A percentile compares a stretch with the other conserved stretches of the same genome.
Evolutionary conservation across 2,888 invertebrate species (phyloP).

Genomic region (Lasiommata megera): DNA sequence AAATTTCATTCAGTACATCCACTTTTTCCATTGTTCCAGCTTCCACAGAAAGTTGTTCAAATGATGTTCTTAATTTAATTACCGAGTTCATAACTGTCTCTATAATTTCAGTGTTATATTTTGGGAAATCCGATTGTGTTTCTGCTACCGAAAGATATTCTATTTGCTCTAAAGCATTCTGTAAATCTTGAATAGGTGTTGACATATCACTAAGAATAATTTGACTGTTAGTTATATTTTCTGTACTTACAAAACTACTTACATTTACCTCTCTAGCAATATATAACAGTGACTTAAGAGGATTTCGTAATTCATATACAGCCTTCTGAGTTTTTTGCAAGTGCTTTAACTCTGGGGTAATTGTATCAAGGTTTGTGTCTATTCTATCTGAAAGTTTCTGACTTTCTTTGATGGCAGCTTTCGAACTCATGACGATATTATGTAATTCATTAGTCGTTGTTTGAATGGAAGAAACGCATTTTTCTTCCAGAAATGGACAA

Average conservation of each 20-base stretch:
- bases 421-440: slow-evolving; percentile 72
- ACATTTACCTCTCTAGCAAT: slow-evolving; percentile 59
- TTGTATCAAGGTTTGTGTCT: slow-evolving; percentile 55
- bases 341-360: slow-evolving; percentile 57
- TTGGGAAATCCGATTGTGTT: slow-evolving; percentile 55
- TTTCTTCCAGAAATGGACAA: slow-evolving; percentile 67
- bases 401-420: slow-evolving; percentile 73
- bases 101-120: slow-evolving; percentile 82
- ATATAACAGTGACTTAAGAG: slow-evolving; percentile 57
- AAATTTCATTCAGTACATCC: slow-evolving; percentile 50
- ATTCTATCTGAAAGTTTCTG: slow-evolving; percentile 53
- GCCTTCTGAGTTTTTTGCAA: slow-evolving; percentile 68
- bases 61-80: slow-evolving; percentile 82
- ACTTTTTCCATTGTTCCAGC: slow-evolving; percentile 48
- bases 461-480: slow-evolving; percentile 64
- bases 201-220: slow-evolving; percentile 70
- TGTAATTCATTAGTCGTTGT: slow-evolving; percentile 73
- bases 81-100: slow-evolving; percentile 84
- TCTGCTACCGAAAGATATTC: slow-evolving; percentile 79
- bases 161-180: slow-evolving; percentile 69
- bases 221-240: slow-evolving; percentile 53
- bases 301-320: slow-evolving; percentile 60
- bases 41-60: slow-evolving; percentile 71
- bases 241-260: slow-evolving; percentile 38
- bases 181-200: slow-evolving; percentile 72